Base-by-base conservation (phyloP, 2,113 vertebrate genomes). In the Oreamnos americanus region DNA sequence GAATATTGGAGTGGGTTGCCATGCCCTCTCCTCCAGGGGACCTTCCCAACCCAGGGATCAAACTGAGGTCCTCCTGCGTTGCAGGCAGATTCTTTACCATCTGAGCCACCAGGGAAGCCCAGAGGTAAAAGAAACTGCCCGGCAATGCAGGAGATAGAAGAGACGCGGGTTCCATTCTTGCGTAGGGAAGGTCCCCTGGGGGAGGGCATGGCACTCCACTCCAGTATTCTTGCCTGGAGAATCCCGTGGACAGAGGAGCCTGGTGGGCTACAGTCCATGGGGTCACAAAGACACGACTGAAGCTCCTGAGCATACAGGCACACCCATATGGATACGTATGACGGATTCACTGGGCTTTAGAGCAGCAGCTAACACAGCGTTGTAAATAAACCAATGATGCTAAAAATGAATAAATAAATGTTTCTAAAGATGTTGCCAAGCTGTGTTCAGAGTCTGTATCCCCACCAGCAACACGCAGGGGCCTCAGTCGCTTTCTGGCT, bases 111-210 rank as follows among this genome's bases (percentile, higher is more conserved):
- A 36, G 64, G 2, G n/a, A 36, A 36, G n/a, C 17, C 17, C 64
- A 71, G 64, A 36, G 64, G n/a, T 5, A 5, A 5, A 36, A 71
- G 17, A 36, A 36, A 2, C n/a, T n/a, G 17, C n/a, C 64, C 1
- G 4, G 8, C n/a, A 21, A 2, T 71, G n/a, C 64, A 5, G 17
- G n/a, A 71, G 2, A 36, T 21, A 11, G n/a, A 36, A 36, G n/a
- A 21, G 17, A 71, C 4, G 0, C 0, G 1, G n/a, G 8, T 2
- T 71, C n/a, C 2, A 11, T 21, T 2, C 64, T 15, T 64, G 30
- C 6, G 60, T 64, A 3, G 30, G 60, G 60, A 64, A 33, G 28
- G 3, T 7, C 14, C 30, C 30, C 60, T 33, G 60, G 30, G 33
- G 14, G 30, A 64, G 60, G 60, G 30, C 30, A 64, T 16, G 60